Conservation (phyloP, 2,888 invertebrate species). For the Bembecia ichneumoniformis region DNA sequence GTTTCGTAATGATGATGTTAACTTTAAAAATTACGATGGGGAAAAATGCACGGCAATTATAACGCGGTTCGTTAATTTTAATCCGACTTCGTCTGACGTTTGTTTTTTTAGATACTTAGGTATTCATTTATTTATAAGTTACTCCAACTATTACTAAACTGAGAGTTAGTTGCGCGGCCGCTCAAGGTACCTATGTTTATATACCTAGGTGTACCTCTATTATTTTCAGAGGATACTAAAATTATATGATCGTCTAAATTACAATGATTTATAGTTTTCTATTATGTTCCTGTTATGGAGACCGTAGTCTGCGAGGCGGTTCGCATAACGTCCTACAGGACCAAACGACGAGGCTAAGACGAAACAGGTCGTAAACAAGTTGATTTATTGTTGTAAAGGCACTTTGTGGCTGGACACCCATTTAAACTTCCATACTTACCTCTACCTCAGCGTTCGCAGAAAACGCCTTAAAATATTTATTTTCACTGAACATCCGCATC, state of each 20-base stretch:
- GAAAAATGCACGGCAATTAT: too few relatives aligned
- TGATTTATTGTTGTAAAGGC: slow-evolving; percentile 36
- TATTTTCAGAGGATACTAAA: background rate
- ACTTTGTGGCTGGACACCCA: slow-evolving; percentile 35
- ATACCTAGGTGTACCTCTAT: too few relatives aligned
- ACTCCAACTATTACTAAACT: too few relatives aligned
- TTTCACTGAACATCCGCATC: background rate
- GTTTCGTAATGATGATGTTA: too few relatives aligned
- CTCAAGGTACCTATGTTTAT: too few relatives aligned
- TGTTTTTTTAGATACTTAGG: too few relatives aligned
- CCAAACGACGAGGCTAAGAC: background rate
- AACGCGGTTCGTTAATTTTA: too few relatives aligned
- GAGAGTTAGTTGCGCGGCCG: too few relatives aligned
- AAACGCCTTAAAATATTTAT: background rate
- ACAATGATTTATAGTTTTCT: slow-evolving; percentile 30
- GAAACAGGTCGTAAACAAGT: slow-evolving; percentile 33
- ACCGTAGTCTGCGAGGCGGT: slow-evolving; percentile 18
- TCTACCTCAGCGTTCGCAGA: background rate
- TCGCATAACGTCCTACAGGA: background rate
- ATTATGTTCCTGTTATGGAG: slow-evolving; percentile 26
- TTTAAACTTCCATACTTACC: slow-evolving; percentile 31
- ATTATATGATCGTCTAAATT: slow-evolving; percentile 23
- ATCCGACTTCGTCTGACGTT: too few relatives aligned
- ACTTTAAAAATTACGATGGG: too few relatives aligned
- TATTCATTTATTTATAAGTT: too few relatives aligned